These are phyloP conservation scores for Cardiocondyla obscurior DNA, from an alignment of 1,140 invertebrate genomes.

Conservation along the genomic window DNA sequence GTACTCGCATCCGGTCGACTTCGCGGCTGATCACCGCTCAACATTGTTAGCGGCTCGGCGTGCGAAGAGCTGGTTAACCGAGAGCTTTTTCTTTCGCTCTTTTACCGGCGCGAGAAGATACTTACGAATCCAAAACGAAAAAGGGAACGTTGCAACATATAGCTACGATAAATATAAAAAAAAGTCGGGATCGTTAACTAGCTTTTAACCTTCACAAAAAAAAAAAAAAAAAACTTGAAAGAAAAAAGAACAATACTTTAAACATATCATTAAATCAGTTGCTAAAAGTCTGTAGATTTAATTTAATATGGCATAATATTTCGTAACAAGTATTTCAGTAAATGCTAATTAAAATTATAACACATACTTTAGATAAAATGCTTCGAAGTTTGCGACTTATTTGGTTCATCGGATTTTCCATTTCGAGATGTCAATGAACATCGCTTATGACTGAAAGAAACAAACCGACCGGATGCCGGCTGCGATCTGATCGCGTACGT, in stretches of 20 bases:
- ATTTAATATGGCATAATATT: not conserved
- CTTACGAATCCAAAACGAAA: not conserved
- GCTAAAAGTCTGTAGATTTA: not conserved
- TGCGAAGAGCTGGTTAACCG: conserved; percentile 24
- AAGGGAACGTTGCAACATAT: not conserved
- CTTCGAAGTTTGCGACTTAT: not conserved
- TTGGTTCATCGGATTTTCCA: not conserved
- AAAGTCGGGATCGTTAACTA: not conserved
- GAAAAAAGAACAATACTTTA: conserved; percentile 1
- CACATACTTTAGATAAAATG: not conserved
- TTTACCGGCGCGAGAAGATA: conserved; percentile 2
- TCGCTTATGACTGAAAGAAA: not conserved
- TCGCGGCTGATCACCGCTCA: conserved; percentile 41
- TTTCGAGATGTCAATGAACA: conserved; percentile 24
- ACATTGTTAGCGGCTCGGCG: conserved; percentile 36
- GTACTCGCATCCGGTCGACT: conserved; percentile 27
- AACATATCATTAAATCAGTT: not conserved
- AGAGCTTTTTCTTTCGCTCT: conserved; percentile 9
- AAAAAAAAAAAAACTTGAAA: not conserved
- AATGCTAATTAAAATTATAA: not conserved
- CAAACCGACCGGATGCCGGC: not conserved
- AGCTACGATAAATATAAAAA: not conserved
- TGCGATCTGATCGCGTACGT: conserved; percentile 15
- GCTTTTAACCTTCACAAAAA: not conserved
- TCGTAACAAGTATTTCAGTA: not conserved